These are phyloP conservation scores for Eulithis testata DNA, from an alignment of 2,888 invertebrate genomes.

Conservation along the genomic window DNA sequence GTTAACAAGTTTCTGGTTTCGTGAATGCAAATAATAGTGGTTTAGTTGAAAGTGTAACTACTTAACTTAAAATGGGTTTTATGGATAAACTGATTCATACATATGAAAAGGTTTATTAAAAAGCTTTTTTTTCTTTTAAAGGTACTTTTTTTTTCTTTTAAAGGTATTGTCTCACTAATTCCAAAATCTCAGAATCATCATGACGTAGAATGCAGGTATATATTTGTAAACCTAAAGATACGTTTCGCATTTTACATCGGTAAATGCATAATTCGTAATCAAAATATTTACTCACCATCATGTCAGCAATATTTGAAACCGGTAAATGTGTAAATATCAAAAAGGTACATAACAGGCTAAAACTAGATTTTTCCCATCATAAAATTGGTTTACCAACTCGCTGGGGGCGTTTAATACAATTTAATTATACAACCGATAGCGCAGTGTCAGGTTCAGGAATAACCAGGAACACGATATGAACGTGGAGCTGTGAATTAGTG, in stretches of 20 bases:
- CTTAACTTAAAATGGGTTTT: neutral
- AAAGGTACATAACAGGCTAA: neutral
- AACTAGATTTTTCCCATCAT: conserved; percentile 25
- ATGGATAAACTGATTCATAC: neutral
- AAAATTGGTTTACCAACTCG: conserved; percentile 27
- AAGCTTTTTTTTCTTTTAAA: too few relatives aligned
- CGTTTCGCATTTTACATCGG: too few relatives aligned
- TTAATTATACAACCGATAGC: conserved; percentile 34
- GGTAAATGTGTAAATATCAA: neutral
- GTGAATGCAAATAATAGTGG: conserved; percentile 3
- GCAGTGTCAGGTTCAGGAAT: conserved; percentile 34
- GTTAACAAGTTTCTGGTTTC: conserved; percentile 2
- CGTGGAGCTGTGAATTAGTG: conserved; percentile 6
- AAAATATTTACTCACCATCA: too few relatives aligned
- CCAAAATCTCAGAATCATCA: too few relatives aligned
- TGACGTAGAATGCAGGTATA: too few relatives aligned
- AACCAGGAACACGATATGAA: conserved; percentile 17
- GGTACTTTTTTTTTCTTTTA: too few relatives aligned
- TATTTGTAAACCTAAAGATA: too few relatives aligned
- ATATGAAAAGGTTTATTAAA: neutral
- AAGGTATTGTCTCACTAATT: too few relatives aligned
- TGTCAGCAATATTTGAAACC: too few relatives aligned
- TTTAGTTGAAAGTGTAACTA: too few relatives aligned
- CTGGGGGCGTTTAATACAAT: conserved; percentile 26
- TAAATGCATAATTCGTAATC: too few relatives aligned